Evolutionary conservation across 2,113 vertebrate species (phyloP).

Genomic region (Parotia lawesii): DNA sequence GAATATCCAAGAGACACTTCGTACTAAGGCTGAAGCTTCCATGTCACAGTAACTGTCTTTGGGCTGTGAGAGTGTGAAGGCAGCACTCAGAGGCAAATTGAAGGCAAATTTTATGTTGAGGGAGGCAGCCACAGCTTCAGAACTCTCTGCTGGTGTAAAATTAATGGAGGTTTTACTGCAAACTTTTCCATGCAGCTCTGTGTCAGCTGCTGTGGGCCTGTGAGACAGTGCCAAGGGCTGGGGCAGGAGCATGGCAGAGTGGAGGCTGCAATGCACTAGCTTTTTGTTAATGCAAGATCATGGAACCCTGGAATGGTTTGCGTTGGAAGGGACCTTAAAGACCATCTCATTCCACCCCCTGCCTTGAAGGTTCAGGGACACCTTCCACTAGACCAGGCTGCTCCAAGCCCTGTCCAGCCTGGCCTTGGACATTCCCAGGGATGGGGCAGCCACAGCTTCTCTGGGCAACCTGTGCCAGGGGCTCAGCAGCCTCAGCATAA

Average conservation of each 20-base stretch:
- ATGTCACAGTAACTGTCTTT: neutral
- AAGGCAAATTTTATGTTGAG: neutral
- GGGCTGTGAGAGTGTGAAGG: neutral
- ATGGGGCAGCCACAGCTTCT: neutral
- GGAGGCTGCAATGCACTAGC: neutral
- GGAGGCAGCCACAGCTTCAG: neutral
- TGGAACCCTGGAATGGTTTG: neutral
- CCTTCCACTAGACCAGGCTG: accelerated
- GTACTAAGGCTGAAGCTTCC: neutral
- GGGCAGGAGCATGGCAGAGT: neutral
- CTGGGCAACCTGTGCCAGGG: neutral
- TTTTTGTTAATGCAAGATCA: neutral
- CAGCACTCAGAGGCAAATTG: neutral
- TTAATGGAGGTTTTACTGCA: neutral
- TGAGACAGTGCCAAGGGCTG: neutral
- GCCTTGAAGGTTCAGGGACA: neutral
- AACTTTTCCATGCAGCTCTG: neutral
- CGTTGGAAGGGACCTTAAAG: neutral
- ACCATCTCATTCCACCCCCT: accelerated
- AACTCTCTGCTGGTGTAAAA: neutral
- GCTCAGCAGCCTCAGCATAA: neutral
- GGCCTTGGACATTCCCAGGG: neutral
- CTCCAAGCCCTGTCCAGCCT: accelerated
- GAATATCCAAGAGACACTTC: neutral
- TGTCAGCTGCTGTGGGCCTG: neutral